Conservation (phyloP, 2,113 vertebrate species). For the Notiomystis cincta region DNA sequence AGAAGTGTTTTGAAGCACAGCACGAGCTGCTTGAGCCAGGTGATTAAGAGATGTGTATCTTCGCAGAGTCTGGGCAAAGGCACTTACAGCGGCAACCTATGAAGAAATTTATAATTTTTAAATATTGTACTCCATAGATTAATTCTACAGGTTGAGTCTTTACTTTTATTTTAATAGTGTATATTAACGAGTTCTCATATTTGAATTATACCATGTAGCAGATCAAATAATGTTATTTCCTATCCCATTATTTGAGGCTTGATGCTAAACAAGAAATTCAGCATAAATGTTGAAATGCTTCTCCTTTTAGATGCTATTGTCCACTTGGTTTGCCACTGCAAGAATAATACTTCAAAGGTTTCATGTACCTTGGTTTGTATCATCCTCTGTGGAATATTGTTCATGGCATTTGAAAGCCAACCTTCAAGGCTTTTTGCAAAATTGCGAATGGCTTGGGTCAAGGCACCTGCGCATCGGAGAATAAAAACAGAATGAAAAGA, state of each 20-base stretch:
- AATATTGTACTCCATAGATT: not conserved
- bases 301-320: not conserved
- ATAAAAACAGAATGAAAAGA: conserved; percentile 64
- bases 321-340: not conserved
- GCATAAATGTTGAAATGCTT: not conserved
- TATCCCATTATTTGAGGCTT: not conserved
- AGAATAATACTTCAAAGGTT: not conserved
- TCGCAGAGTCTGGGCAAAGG: conserved; percentile 97
- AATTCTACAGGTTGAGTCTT: not conserved
- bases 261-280: not conserved
- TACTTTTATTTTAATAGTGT: not conserved
- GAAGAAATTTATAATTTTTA: not conserved
- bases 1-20: conserved; percentile 97
- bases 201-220: not conserved
- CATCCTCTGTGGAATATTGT: conserved; percentile 96
- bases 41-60: conserved; percentile 99
- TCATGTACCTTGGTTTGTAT: conserved; percentile 92
- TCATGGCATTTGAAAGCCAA: conserved; percentile 98
- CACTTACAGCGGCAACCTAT: conserved; percentile 95
- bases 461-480: conserved; percentile 84
- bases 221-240: conserved; percentile 18
- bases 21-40: conserved; percentile 95
- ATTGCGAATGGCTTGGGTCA: conserved; percentile 99
- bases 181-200: not conserved
- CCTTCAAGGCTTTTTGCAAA: conserved; percentile 99